Conservation (phyloP, 2,797 vertebrate species). For the Acrossocheilus fasciatus region DNA sequence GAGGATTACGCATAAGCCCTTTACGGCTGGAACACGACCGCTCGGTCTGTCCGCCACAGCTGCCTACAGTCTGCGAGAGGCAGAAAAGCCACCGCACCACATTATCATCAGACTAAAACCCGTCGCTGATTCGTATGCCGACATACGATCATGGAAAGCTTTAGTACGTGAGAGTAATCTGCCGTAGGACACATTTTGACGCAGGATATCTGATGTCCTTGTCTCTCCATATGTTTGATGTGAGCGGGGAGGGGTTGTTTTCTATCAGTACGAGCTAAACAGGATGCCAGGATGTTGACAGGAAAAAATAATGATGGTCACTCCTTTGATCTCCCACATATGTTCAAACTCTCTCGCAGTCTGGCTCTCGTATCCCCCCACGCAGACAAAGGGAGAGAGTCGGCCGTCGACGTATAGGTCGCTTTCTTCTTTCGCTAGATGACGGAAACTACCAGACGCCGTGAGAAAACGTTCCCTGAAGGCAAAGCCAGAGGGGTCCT, state of each 20-base stretch:
- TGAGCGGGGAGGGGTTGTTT: conserved; percentile 43
- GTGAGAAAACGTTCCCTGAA: conserved; percentile 33
- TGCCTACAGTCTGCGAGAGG: conserved; percentile 15
- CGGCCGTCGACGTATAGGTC: conserved; percentile 28
- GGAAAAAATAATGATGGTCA: conserved; percentile 58
- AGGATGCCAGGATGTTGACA: conserved; percentile 61
- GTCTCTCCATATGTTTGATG: conserved; percentile 57
- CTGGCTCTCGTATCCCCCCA: conserved; percentile 34
- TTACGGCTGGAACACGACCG: conserved; percentile 36
- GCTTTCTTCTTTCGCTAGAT: conserved; percentile 43
- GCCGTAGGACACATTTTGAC: conserved; percentile 38
- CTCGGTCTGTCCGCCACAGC: conserved; percentile 22
- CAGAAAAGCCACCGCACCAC: background rate
- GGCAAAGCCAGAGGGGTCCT: conserved; percentile 45
- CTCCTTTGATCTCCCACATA: conserved; percentile 62
- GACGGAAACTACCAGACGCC: conserved; percentile 33
- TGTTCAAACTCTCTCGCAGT: conserved; percentile 55
- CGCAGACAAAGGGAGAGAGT: conserved; percentile 37
- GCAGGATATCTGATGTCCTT: conserved; percentile 48
- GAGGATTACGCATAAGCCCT: conserved; percentile 59
- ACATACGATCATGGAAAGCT: background rate
- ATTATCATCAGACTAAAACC: conserved; percentile 24
- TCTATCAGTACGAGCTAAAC: conserved; percentile 51
- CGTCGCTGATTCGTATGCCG: conserved; percentile 1
- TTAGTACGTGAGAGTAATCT: conserved; percentile 31